phyloP scores from a whole-genome alignment of 2,113 vertebrate species.

The Merops nubicus region DNA sequence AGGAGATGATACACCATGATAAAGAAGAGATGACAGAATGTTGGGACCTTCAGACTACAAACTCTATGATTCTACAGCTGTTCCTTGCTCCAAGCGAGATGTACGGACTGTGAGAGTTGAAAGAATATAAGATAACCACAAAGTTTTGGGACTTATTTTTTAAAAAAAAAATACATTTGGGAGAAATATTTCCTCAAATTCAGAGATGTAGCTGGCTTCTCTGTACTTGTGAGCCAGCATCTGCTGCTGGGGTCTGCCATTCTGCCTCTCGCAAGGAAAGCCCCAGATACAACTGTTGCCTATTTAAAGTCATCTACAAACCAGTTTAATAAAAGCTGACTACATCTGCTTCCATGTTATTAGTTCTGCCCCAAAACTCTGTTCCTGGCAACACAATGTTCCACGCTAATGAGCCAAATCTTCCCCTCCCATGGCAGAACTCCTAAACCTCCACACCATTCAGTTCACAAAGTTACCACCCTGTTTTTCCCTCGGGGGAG shows the following conservation, averaged over 20 bases:
- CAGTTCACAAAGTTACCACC: conserved; percentile 68
- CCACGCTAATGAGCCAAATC: conserved; percentile 69
- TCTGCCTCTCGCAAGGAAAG: background rate
- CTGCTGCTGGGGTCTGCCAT: background rate
- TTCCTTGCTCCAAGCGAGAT: background rate
- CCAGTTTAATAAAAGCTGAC: conserved; percentile 74
- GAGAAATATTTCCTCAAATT: background rate
- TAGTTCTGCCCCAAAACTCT: conserved; percentile 70
- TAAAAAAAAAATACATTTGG: background rate
- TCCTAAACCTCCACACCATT: conserved; percentile 70
- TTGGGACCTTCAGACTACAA: background rate
- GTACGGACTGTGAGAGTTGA: background rate
- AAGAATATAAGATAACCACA: background rate
- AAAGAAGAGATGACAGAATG: background rate
- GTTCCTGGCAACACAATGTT: conserved; percentile 70
- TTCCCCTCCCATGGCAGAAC: conserved; percentile 68
- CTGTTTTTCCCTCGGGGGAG: conserved; percentile 65
- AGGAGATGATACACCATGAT: background rate
- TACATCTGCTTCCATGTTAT: conserved; percentile 70
- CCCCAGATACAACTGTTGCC: conserved; percentile 25
- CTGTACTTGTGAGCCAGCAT: background rate
- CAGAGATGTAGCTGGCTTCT: background rate
- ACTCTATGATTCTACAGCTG: background rate
- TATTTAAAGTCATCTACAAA: conserved; percentile 58
- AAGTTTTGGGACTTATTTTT: background rate